Conservation (phyloP, 2,888 invertebrate species). For the Onthophagus sagittarius region DNA sequence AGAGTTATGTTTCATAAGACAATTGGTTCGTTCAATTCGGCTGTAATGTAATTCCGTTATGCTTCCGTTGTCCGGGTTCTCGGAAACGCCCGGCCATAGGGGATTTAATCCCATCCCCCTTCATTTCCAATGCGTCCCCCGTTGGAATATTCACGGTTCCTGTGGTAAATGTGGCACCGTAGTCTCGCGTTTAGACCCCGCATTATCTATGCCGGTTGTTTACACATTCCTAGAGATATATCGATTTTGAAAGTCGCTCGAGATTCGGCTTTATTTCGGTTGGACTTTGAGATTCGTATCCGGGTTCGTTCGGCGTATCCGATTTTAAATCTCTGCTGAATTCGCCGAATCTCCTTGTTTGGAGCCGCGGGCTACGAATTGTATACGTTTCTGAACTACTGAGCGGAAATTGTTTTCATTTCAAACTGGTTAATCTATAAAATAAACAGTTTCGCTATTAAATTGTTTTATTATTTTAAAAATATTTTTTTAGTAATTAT, state of each 20-base stretch:
- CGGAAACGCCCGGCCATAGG: background rate
- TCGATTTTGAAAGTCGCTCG: background rate
- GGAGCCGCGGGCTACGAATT: background rate
- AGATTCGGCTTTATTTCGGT: background rate
- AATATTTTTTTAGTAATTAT: too few relatives aligned
- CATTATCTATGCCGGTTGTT: background rate
- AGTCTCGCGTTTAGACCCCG: background rate
- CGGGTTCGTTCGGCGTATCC: background rate
- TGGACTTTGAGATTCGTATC: background rate
- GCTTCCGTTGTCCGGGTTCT: background rate
- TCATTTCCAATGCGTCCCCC: background rate
- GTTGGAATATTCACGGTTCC: background rate
- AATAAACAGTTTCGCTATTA: too few relatives aligned
- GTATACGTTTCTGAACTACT: background rate
- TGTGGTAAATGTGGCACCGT: background rate
- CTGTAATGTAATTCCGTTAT: background rate
- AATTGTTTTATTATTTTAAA: background rate
- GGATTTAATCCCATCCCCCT: background rate
- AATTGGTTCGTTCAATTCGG: too few relatives aligned
- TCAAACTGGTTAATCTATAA: background rate
- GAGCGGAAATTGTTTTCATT: background rate
- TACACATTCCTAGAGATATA: background rate
- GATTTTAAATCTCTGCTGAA: background rate
- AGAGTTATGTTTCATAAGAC: too few relatives aligned
- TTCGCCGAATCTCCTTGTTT: background rate